Percentiles rank a stretch among this genome's conserved stretches.
Conservation (phyloP, 2,888 invertebrate genomes). For the Pteria penguin region DNA sequence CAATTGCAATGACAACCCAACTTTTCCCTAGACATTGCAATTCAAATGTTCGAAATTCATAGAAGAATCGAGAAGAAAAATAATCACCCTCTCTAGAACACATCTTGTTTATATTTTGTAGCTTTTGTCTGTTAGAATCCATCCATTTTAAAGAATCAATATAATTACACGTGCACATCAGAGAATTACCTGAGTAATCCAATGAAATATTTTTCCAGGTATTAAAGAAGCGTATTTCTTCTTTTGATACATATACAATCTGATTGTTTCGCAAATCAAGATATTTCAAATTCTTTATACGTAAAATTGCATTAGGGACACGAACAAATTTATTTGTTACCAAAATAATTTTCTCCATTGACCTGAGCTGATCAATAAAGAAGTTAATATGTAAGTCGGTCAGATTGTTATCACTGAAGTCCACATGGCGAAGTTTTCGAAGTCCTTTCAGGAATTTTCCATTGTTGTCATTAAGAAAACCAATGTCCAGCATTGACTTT, state of each 20-base stretch:
- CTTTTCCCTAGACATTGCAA: background rate
- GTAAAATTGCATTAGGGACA: background rate
- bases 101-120: background rate
- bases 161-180: background rate
- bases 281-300: background rate
- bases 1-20: background rate
- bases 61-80: background rate
- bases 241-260: background rate
- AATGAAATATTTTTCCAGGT: background rate
- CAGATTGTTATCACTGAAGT: background rate
- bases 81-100: background rate
- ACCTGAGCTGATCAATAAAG: background rate
- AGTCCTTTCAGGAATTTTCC: background rate
- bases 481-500: background rate
- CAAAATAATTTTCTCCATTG: background rate
- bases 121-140: background rate
- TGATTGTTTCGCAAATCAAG: background rate
- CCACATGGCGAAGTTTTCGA: background rate
- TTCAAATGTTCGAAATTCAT: background rate
- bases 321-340: background rate
- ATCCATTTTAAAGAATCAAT: background rate
- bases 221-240: background rate
- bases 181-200: background rate
- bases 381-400: background rate
- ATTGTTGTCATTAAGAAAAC: background rate